A percentile compares a stretch with the other conserved stretches of the same genome.
phyloP scores from a whole-genome alignment of 2,797 vertebrate genomes.

The Poeciliopsis turneri region DNA sequence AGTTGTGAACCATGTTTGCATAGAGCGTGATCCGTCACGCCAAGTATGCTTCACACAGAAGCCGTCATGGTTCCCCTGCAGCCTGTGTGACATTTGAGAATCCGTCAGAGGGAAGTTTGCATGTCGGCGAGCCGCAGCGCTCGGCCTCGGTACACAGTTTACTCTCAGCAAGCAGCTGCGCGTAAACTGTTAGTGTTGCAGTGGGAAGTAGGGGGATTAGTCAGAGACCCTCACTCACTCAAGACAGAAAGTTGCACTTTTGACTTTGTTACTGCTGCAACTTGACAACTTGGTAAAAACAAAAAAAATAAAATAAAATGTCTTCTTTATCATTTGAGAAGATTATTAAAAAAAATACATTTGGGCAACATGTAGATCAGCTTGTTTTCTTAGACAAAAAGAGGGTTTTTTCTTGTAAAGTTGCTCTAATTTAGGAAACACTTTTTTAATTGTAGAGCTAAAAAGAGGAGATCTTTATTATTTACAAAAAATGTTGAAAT shows the following conservation, averaged over 20 bases:
- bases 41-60: neutral
- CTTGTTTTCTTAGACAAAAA: neutral
- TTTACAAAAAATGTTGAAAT: too few relatives aligned
- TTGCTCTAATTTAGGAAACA: neutral
- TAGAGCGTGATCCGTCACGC: neutral
- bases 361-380: neutral
- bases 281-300: neutral
- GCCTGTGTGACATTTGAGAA: neutral
- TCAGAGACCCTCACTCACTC: neutral
- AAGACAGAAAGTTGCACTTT: neutral
- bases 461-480: neutral
- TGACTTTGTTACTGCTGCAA: neutral
- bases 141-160: slow-evolving; percentile 51
- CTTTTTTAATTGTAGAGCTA: neutral
- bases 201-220: neutral
- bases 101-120: neutral
- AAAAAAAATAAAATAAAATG: neutral
- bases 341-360: neutral
- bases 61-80: neutral
- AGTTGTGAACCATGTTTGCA: neutral
- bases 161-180: slow-evolving; percentile 32
- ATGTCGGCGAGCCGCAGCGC: neutral
- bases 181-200: slow-evolving; percentile 51
- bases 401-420: neutral
- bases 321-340: neutral